Evolutionary conservation across 2,797 vertebrate genomes (phyloP), one percentile per base, ranked within the genome.

Genomic region (Serranus cabrilla): DNA sequence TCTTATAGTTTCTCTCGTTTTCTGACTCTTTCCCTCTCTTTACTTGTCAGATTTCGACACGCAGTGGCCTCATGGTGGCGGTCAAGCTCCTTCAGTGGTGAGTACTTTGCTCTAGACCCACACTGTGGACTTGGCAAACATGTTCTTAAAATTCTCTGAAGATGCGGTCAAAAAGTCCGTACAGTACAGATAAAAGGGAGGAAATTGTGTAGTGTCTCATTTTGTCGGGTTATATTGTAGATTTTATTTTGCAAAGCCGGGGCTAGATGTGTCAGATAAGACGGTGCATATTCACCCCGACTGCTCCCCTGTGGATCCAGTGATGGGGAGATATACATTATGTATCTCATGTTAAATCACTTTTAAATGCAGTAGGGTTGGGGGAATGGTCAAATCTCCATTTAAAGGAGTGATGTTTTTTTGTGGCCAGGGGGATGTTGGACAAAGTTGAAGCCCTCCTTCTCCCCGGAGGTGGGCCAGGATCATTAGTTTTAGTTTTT

Each of bases 401-500:
- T 94, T 94, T 92, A 90, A 92, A 92, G 90, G 84, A 91, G 87
- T 83, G 88, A 90, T 91, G 88, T 90, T 88, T 92, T 79, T 87
- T 88, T 85, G 68, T 83, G 83, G 91, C 91, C 83, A 73, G 88
- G 74, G 93, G 91, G 87, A 78, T 85, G 83, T 85, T 90, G 84
- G 91, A 93, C 90, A 87, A 89, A 89, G 92, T 91, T 92, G 86
- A 84, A 91, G 67, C 89, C 86, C 85, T 85, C 88, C 87, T 87
- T 82, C 59, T 90, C 90, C 93, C 91, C 65, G 74, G 85, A 93
- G 94, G 93, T 93, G 84, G 89, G 83, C 88, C 74, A 80, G 81
- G 90, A 93, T 95, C 95, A 95, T 96, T 96, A 95, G 93, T 94
- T 95, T 94, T 92, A 94, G 89, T 93, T 96, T 95, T 95, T 95